A percentile compares a stretch with the other conserved stretches of the same genome.
Conservation (phyloP, 1,140 invertebrate genomes). For the Mizuhopecten yessoensis region DNA sequence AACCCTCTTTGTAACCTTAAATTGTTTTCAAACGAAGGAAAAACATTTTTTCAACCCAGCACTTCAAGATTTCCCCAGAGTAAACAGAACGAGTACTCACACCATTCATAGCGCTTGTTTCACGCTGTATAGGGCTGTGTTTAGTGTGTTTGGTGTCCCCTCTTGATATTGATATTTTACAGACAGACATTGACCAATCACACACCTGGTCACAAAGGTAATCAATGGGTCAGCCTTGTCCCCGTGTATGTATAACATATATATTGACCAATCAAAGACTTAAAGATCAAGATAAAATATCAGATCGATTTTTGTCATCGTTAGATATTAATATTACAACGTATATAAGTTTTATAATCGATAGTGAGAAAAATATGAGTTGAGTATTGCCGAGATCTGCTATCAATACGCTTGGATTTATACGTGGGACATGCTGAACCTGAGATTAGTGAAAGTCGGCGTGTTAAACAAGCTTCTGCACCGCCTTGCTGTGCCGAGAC, state of each 20-base stretch:
- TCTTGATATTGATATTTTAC: background rate
- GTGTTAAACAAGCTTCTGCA: background rate
- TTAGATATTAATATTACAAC: background rate
- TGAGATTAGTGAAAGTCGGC: background rate
- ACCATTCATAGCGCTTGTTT: background rate
- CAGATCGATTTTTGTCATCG: background rate
- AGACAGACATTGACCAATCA: background rate
- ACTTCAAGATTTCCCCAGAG: background rate
- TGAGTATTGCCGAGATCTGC: background rate
- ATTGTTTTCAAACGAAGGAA: conserved; percentile 17
- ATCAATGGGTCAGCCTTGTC: background rate
- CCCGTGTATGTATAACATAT: background rate
- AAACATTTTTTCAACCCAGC: background rate
- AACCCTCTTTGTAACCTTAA: background rate
- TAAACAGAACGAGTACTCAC: background rate
- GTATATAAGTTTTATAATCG: background rate
- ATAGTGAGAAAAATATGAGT: background rate
- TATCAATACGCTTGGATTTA: background rate
- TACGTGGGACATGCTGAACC: background rate
- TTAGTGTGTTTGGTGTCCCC: too few relatives aligned
- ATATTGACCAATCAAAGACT: background rate
- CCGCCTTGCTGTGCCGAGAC: background rate
- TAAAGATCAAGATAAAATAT: background rate
- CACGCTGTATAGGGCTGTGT: background rate
- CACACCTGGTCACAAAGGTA: background rate